A percentile compares a stretch with the other conserved stretches of the same genome.
Evolutionary conservation across 2,113 vertebrate genomes (phyloP).

Genomic region (Noturus placidus): DNA sequence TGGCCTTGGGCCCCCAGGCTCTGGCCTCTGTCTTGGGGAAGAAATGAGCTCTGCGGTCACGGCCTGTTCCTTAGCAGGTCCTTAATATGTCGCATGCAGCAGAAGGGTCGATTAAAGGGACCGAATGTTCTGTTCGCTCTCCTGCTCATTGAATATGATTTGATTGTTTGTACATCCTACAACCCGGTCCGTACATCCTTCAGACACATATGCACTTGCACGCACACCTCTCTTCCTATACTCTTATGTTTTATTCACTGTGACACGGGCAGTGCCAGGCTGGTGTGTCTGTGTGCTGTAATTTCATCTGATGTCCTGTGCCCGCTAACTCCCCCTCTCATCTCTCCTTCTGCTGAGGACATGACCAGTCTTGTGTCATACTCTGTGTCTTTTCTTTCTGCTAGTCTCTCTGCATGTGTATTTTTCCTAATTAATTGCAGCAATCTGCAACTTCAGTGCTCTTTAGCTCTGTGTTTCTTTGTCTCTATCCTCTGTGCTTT

Average conservation of each 20-base stretch:
- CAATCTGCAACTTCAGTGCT: background rate
- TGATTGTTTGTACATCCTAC: too few species aligned
- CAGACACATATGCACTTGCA: background rate
- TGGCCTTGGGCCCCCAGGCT: constrained; percentile 26
- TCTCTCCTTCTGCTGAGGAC: constrained; percentile 60
- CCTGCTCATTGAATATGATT: background rate
- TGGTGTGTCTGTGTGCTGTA: constrained; percentile 70
- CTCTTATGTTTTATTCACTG: constrained; percentile 75
- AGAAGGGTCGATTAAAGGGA: background rate
- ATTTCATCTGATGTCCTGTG: constrained; percentile 74
- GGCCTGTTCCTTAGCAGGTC: background rate
- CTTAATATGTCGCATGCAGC: background rate
- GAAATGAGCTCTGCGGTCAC: constrained; percentile 3
- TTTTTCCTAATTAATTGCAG: constrained; percentile 7
- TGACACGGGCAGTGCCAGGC: constrained; percentile 68
- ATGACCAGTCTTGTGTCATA: constrained; percentile 30
- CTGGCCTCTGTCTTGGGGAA: constrained; percentile 24
- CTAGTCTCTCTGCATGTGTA: background rate
- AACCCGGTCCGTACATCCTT: constrained; percentile 19
- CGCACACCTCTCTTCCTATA: constrained; percentile 29
- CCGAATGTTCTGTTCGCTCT: background rate
- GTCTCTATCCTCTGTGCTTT: background rate
- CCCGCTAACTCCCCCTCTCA: constrained; percentile 55
- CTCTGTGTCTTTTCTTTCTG: background rate
- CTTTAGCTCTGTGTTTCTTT: background rate